Evolutionary conservation across 2,888 invertebrate genomes (phyloP).

Genomic region (Leptinotarsa peninsularis): DNA sequence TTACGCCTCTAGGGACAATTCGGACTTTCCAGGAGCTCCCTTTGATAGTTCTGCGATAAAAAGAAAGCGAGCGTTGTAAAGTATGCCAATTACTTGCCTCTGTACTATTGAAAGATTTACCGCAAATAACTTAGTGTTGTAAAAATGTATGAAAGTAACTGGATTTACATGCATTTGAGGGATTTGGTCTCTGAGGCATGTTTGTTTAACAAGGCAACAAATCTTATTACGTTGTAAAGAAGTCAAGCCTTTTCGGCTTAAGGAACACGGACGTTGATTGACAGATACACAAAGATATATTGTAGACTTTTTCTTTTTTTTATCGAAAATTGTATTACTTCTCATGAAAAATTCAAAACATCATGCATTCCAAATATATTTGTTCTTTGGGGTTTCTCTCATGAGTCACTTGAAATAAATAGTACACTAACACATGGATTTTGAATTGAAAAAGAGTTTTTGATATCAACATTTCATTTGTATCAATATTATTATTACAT

Average conservation of each 20-base stretch:
- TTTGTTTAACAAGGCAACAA: conserved; percentile 33
- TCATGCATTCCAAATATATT: no score
- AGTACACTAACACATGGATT: no score
- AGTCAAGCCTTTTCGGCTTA: conserved; percentile 7
- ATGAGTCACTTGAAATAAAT: no score
- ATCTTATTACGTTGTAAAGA: conserved; percentile 22
- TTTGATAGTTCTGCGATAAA: conserved; percentile 30
- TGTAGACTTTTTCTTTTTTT: not conserved
- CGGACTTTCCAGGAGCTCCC: conserved; percentile 44
- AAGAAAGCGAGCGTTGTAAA: conserved; percentile 27
- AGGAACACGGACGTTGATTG: not conserved
- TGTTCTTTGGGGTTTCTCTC: no score
- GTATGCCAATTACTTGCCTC: conserved; percentile 42
- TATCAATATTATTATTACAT: no score
- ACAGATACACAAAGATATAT: not conserved
- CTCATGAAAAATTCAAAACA: not conserved
- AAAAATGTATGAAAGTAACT: conserved; percentile 34
- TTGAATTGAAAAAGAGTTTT: no score
- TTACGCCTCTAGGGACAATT: conserved; percentile 38
- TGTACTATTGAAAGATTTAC: conserved; percentile 37
- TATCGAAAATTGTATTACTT: not conserved
- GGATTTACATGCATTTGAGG: conserved; percentile 40
- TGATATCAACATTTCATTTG: no score
- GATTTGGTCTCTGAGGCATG: conserved; percentile 25
- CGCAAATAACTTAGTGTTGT: conserved; percentile 42